These are phyloP conservation scores for Drosophila incognita DNA, from an alignment of 2,888 invertebrate species.

Conservation along the genomic window DNA sequence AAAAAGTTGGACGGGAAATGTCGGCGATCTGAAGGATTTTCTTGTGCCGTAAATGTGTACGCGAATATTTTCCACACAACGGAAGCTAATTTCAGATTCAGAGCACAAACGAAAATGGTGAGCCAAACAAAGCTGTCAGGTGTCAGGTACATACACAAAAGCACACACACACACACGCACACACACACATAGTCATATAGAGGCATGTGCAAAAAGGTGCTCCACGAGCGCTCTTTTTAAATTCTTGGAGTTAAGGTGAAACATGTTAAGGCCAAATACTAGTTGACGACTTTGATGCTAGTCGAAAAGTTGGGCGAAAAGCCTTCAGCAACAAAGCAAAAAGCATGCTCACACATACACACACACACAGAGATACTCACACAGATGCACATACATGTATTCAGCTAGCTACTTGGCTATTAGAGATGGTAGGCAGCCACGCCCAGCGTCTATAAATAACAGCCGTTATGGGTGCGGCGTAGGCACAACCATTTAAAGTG, in stretches of 20 bases:
- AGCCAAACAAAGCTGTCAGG: constrained; percentile 53
- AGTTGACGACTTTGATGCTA: constrained; percentile 45
- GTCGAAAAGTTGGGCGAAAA: constrained; percentile 37
- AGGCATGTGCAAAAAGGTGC: constrained; percentile 1
- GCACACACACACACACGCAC: constrained; percentile 10
- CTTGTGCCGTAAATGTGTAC: constrained; percentile 38
- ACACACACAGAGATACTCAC: not conserved
- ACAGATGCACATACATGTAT: not conserved
- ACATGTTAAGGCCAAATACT: constrained; percentile 57
- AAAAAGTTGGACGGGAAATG: constrained; percentile 36
- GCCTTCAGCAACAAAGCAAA: constrained; percentile 18
- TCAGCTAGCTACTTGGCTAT: constrained; percentile 27
- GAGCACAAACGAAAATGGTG: constrained; percentile 56
- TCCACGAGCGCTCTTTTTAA: constrained; percentile 4
- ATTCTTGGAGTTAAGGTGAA: constrained; percentile 37
- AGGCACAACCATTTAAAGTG: constrained; percentile 23
- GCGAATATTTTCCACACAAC: constrained; percentile 45
- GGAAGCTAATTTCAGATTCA: constrained; percentile 68
- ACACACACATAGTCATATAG: not conserved
- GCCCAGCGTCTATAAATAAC: constrained; percentile 37
- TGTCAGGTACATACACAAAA: constrained; percentile 41
- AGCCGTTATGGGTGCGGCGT: constrained; percentile 15
- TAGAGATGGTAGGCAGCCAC: constrained; percentile 40
- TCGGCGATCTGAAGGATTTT: constrained; percentile 32
- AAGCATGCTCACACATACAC: constrained; percentile 11